These are phyloP conservation scores for Epistrophella euchroma DNA, from an alignment of 2,888 invertebrate species.

Conservation along the genomic window DNA sequence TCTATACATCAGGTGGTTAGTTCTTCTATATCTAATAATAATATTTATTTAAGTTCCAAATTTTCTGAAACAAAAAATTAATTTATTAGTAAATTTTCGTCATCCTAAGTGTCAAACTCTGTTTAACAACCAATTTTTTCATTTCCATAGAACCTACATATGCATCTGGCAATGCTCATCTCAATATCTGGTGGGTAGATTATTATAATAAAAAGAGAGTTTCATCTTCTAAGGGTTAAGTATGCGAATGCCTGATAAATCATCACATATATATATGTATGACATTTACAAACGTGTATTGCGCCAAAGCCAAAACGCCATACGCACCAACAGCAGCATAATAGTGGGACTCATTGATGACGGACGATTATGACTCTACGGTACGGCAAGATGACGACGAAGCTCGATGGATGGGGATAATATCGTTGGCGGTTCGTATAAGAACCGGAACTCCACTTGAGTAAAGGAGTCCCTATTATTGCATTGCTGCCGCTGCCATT, in stretches of 20 bases:
- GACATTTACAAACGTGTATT: slow-evolving; percentile 59
- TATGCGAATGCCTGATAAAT: slow-evolving; percentile 67
- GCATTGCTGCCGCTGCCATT: slow-evolving; percentile 12
- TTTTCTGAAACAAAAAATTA: too few species aligned
- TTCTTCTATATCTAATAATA: too few species aligned
- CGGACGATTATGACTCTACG: slow-evolving; percentile 31
- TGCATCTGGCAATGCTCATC: slow-evolving; percentile 5
- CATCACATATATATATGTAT: slow-evolving; percentile 60
- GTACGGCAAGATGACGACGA: neutral
- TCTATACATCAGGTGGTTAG: too few species aligned
- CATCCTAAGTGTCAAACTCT: too few species aligned
- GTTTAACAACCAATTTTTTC: too few species aligned
- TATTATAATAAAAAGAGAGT: slow-evolving; percentile 13
- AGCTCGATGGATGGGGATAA: slow-evolving; percentile 41
- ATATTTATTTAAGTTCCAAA: too few species aligned
- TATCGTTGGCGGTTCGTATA: slow-evolving; percentile 67
- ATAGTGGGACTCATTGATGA: slow-evolving; percentile 68
- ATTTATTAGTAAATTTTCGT: too few species aligned
- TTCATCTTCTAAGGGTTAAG: slow-evolving; percentile 64
- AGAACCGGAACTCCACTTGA: slow-evolving; percentile 71
- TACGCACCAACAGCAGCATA: slow-evolving; percentile 9
- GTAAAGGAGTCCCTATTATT: slow-evolving; percentile 39
- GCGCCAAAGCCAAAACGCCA: slow-evolving; percentile 34
- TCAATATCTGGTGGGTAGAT: neutral
- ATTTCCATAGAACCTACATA: too few species aligned